phyloP scores from a whole-genome alignment of 2,113 vertebrate genomes.

The Morphnarchus princeps region DNA sequence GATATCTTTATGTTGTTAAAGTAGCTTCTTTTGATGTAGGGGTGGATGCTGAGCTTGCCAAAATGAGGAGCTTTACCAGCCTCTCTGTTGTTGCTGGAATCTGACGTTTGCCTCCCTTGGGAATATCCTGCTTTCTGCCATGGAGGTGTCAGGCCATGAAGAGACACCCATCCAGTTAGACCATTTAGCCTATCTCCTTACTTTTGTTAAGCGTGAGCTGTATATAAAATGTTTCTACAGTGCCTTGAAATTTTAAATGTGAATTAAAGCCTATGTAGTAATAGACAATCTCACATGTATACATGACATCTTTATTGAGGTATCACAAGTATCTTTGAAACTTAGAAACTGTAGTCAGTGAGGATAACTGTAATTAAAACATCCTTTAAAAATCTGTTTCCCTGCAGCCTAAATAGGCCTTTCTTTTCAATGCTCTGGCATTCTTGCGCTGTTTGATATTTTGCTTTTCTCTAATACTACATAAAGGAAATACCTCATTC shows the following conservation, averaged over 20 bases:
- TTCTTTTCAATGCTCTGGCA: neutral
- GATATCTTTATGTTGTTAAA: neutral
- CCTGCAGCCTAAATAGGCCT: neutral
- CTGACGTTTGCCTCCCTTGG: neutral
- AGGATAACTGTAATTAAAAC: neutral
- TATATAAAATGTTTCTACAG: neutral
- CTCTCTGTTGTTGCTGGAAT: neutral
- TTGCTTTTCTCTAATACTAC: neutral
- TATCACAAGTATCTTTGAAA: neutral
- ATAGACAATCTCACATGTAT: neutral
- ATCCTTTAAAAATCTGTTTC: neutral
- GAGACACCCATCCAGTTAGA: neutral
- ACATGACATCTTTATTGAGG: neutral
- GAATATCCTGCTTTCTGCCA: neutral
- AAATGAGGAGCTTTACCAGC: neutral
- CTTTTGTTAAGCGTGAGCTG: neutral
- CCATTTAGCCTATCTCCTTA: neutral
- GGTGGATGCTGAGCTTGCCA: neutral
- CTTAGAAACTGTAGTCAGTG: neutral
- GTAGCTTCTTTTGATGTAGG: neutral
- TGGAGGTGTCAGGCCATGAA: neutral
- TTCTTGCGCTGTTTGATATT: neutral
- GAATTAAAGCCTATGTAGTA: neutral
- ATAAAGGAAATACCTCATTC: slow-evolving; percentile 25
- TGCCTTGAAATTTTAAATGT: neutral